phyloP scores from a whole-genome alignment of 2,888 invertebrate genomes.

The Latrodectus hesperus region DNA sequence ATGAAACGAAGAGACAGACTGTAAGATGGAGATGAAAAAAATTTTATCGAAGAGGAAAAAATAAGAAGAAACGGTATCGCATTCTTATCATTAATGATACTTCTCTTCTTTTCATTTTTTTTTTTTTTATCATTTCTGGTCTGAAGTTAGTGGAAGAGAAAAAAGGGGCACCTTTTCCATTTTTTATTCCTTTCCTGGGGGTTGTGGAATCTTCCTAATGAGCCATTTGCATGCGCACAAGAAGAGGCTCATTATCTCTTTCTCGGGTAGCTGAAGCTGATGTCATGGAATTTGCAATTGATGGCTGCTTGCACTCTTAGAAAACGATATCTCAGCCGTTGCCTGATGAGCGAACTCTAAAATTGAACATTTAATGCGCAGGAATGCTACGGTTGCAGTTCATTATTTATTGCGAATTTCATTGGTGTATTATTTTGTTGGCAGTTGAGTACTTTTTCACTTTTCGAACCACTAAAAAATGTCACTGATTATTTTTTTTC shows the following conservation, averaged over 20 bases:
- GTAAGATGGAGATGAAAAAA: background rate
- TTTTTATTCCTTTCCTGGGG: constrained; percentile 10
- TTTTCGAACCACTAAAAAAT: no score
- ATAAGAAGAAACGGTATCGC: background rate
- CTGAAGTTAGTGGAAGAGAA: background rate
- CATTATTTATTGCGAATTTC: background rate
- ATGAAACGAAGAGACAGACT: background rate
- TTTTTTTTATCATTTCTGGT: constrained; percentile 3
- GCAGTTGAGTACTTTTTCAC: no score
- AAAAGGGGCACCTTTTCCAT: background rate
- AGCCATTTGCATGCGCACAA: constrained; percentile 48
- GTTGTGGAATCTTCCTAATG: constrained; percentile 46
- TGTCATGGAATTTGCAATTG: background rate
- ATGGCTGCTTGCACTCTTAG: background rate
- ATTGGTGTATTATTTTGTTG: background rate
- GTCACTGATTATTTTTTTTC: no score
- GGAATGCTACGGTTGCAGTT: background rate
- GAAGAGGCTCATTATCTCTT: constrained; percentile 41
- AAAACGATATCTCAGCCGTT: background rate
- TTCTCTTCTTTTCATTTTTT: constrained; percentile 24
- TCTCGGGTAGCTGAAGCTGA: background rate
- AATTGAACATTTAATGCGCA: background rate
- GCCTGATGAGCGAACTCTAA: background rate
- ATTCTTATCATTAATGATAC: constrained; percentile 51
- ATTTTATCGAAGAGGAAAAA: background rate